Percentiles rank a stretch among this genome's conserved stretches.
Conservation (phyloP, 2,797 vertebrate genomes). For the Pristis pectinata region DNA sequence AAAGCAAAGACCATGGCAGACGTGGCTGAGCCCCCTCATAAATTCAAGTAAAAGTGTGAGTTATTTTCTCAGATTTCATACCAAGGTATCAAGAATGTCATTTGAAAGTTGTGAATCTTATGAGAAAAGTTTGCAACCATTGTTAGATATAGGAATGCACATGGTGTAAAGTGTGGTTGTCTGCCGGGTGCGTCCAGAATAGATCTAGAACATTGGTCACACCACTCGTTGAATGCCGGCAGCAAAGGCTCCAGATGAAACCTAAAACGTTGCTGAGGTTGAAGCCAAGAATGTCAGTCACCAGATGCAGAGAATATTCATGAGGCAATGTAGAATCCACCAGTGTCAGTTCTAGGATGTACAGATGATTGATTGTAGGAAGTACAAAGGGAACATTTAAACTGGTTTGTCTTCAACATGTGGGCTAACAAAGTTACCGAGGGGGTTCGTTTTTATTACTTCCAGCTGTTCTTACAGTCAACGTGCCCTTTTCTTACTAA, state of each 20-base stretch:
- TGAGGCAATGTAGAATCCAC: constrained; percentile 1
- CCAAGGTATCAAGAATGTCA: not conserved
- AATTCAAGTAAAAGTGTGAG: not conserved
- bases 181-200: not conserved
- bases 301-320: not conserved
- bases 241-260: not conserved
- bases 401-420: constrained; percentile 1
- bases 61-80: not conserved
- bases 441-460: constrained; percentile 21
- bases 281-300: not conserved
- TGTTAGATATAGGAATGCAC: not conserved
- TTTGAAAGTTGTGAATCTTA: not conserved
- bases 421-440: not conserved
- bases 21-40: not conserved
- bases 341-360: not conserved
- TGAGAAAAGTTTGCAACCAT: not conserved
- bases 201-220: not conserved
- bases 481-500: constrained; percentile 18
- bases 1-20: not conserved
- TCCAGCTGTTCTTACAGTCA: constrained; percentile 11
- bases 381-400: constrained; percentile 7
- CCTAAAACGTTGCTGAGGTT: not conserved
- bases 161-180: not conserved
- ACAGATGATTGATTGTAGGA: constrained; percentile 17
- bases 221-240: not conserved